Conservation (phyloP, 2,888 invertebrate genomes). For the Smittia aterrima region DNA sequence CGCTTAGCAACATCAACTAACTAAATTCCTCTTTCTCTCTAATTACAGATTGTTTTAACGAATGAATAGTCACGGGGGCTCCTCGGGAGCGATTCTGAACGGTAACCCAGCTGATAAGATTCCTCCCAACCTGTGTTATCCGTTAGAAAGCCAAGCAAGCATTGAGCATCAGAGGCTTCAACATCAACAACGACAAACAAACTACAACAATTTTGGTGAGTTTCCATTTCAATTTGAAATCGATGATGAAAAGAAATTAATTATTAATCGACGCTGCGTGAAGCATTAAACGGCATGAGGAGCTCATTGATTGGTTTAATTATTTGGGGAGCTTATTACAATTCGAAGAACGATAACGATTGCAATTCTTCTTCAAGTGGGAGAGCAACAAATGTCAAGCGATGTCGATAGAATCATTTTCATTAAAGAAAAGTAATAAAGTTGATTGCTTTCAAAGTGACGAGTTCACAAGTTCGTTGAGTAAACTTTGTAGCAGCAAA, state of each 20-base stretch:
- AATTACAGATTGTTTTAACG: conserved; percentile 44
- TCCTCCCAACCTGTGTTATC: conserved; percentile 28
- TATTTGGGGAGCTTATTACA: too few relatives aligned
- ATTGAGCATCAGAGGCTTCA: conserved; percentile 13
- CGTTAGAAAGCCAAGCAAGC: conserved; percentile 26
- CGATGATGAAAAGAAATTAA: neutral
- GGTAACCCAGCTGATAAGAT: conserved; percentile 34
- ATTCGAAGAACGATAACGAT: too few relatives aligned
- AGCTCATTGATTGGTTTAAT: too few relatives aligned
- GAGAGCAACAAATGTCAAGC: too few relatives aligned
- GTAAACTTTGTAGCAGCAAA: too few relatives aligned
- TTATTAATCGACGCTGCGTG: neutral
- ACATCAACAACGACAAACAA: conserved; percentile 31
- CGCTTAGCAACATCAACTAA: neutral
- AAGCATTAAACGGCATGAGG: too few relatives aligned
- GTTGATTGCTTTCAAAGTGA: too few relatives aligned
- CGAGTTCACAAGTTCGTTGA: too few relatives aligned
- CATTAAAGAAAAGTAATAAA: too few relatives aligned
- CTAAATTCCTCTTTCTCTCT: neutral
- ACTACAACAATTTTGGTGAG: conserved; percentile 38
- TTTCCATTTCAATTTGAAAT: neutral
- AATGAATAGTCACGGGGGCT: conserved; percentile 56
- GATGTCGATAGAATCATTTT: too few relatives aligned
- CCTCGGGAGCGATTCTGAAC: conserved; percentile 51
- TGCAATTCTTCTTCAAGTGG: too few relatives aligned